Evolutionary conservation across 2,888 invertebrate genomes (phyloP), one percentile per base, ranked within the genome.

Genomic region (Galerucella nymphaeae): DNA sequence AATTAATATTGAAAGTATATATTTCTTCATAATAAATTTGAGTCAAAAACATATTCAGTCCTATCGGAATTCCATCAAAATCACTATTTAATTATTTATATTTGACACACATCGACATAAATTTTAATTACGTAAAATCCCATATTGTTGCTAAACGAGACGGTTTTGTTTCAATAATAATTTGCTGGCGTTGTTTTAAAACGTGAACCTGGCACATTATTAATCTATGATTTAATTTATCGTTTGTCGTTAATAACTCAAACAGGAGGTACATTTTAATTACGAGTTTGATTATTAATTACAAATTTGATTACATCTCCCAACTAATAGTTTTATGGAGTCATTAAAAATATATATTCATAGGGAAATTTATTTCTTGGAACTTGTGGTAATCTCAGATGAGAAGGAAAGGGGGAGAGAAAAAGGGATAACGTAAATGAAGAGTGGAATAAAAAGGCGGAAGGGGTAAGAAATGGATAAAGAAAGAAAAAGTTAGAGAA

Each of bases 111-210:
- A 30, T 58, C 23, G 8, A 20, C 58, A 58, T 58, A 30, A 58
- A 58, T 58, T 58, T 58, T 30, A 58, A 58, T 58, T 30, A 23
- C 30, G 9, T 30, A 30, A 58, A 30, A 58, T 58, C 23, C 3
- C n/a, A 58, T 30, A 14, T 14, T 30, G n/a, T 58, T 13, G 23
- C 30, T 10, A 30, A 58, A 23, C 30, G 58, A 30, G 23, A 30
- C 30, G 11, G 23, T 58, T 58, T n/a, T 58, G 30, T 58, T 58
- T 58, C 13, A 58, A 58, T 58, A 30, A 14, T 30, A 30, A 58
- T 58, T 58, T 58, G n/a, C 58, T 58, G 1, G 23, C 58, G 30
- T 58, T 30, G 30, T 14, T 58, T 58, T 58, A 58, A 58, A 30
- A 58, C 16, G 13, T 58, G 23, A 30, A 58, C 23, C 16, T 23